Percentiles rank a stretch among this genome's conserved stretches.
Conservation (phyloP, 1,140 invertebrate genomes). For the Bathynomus jamesi region DNA sequence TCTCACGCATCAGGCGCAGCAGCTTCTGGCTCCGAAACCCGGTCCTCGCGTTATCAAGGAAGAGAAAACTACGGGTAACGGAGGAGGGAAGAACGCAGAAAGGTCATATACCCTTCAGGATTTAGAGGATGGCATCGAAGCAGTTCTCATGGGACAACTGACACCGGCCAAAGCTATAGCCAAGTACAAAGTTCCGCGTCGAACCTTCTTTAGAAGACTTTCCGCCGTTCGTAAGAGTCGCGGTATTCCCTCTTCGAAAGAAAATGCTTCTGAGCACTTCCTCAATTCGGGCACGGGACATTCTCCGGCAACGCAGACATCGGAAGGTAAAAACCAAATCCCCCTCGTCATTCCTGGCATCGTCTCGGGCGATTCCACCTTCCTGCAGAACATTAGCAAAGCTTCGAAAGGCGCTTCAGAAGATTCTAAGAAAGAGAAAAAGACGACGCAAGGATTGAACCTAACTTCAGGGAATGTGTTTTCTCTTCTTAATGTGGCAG, state of each 20-base stretch:
- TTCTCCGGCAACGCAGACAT: slow-evolving; percentile 6
- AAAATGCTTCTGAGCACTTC: slow-evolving; percentile 27
- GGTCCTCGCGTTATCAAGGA: slow-evolving; percentile 3
- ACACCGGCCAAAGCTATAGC: slow-evolving; percentile 29
- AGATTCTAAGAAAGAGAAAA: slow-evolving; percentile 15
- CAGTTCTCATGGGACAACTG: slow-evolving; percentile 18
- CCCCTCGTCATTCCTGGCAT: slow-evolving; percentile 14
- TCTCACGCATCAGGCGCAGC: neutral
- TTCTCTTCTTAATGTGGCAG: slow-evolving; percentile 24
- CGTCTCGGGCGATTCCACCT: slow-evolving; percentile 12
- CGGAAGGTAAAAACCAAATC: neutral
- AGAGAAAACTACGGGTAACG: slow-evolving; percentile 5
- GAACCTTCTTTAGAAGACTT: slow-evolving; percentile 26
- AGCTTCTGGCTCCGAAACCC: slow-evolving; percentile 6
- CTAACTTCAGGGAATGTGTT: slow-evolving; percentile 16
- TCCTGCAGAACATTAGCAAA: slow-evolving; percentile 16
- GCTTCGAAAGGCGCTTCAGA: slow-evolving; percentile 15
- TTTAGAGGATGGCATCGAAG: slow-evolving; percentile 27
- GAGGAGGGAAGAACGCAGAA: slow-evolving; percentile 21
- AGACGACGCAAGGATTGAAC: slow-evolving; percentile 12
- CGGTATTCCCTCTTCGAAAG: slow-evolving; percentile 27
- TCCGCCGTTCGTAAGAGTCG: slow-evolving; percentile 23
- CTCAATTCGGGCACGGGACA: no score
- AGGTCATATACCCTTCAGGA: slow-evolving; percentile 23
- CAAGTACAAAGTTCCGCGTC: slow-evolving; percentile 19